Evolutionary conservation across 1,140 invertebrate species (phyloP), one percentile per base, ranked within the genome.

Genomic region (Brachionus rotundiformis): DNA sequence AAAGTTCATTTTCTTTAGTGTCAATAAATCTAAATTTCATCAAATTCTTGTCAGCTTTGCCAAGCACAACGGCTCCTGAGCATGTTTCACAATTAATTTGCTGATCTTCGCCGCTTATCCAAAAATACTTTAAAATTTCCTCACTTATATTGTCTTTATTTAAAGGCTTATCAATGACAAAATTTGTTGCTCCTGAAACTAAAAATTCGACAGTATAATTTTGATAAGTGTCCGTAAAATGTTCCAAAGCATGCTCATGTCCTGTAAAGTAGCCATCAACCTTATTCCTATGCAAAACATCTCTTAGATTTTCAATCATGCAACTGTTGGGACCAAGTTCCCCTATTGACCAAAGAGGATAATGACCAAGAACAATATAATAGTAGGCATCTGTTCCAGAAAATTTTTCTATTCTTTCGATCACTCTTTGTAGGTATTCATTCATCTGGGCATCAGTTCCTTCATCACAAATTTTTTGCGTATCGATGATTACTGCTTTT

Each of bases 221-320:
- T 44, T 44, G 10, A 73, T 73, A 44, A 27, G 36, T 25, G 44
- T 73, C 33, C 13, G 25, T 73, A 73, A 73, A 73, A 73, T 73
- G 68, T 25, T 89, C 87, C 16, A 88, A 79, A 81, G 86, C 87
- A 84, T 90, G 89, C 81, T 90, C 90, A 84, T 90, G 90, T 13
- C 89, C 89, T 82, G 84, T 85, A 29, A 90, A 83, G 83, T 90
- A 90, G 8, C 88, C 89, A 54, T 85, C 86, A 0, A 88, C 89
- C 29, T 85, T 83, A 84, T 89, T 89, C 47, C 88, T 86, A 23
- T 88, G 84, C 27, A 90, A 82, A 80, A 90, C 83, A 13, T 88
- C 88, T 79, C 85, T 83, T 5, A 90, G 84, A 29, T 84, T 71
- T 3, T 88, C 76, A 1, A 88, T 83, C 11, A 90, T 83, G 82